phyloP scores from a whole-genome alignment of 2,888 invertebrate species.

The Corbicula japonica region DNA sequence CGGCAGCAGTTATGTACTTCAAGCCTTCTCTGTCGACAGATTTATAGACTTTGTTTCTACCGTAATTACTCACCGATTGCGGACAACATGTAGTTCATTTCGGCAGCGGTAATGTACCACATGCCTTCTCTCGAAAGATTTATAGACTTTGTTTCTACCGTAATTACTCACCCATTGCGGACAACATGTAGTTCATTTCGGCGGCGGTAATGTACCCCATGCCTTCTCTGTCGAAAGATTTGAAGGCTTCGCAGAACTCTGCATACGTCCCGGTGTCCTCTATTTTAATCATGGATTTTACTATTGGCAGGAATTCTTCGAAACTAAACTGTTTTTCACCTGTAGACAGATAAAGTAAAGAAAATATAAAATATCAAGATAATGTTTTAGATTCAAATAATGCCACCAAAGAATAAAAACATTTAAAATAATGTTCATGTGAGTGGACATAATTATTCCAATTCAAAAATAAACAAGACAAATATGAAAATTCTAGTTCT shows the following conservation, averaged over 20 bases:
- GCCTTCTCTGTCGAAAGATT: slow-evolving; percentile 91
- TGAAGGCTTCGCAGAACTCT: slow-evolving; percentile 99
- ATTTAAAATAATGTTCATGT: too few species aligned
- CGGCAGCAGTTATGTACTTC: slow-evolving; percentile 69
- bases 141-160: background rate
- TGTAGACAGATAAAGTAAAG: slow-evolving; percentile 32
- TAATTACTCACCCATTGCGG: slow-evolving; percentile 63
- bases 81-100: slow-evolving; percentile 59
- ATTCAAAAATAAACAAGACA: too few species aligned
- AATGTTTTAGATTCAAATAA: too few species aligned
- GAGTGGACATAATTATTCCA: too few species aligned
- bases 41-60: slow-evolving; percentile 95
- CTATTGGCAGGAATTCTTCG: slow-evolving; percentile 99
- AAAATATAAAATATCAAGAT: too few species aligned
- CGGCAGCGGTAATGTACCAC: slow-evolving; percentile 55
- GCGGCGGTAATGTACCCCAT: slow-evolving; percentile 70
- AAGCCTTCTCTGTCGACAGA: slow-evolving; percentile 90
- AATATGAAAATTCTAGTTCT: too few species aligned
- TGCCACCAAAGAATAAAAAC: too few species aligned
- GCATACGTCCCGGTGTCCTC: slow-evolving; percentile 99
- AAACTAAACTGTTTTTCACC: slow-evolving; percentile 95
- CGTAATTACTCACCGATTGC: slow-evolving; percentile 37
- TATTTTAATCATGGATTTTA: slow-evolving; percentile 97
- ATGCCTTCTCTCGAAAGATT: slow-evolving; percentile 42
- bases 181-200: slow-evolving; percentile 70